Percentiles rank a stretch among this genome's conserved stretches.
These are phyloP conservation scores for Amazona vittata DNA, from an alignment of 2,113 vertebrate genomes.

Conservation along the genomic window DNA sequence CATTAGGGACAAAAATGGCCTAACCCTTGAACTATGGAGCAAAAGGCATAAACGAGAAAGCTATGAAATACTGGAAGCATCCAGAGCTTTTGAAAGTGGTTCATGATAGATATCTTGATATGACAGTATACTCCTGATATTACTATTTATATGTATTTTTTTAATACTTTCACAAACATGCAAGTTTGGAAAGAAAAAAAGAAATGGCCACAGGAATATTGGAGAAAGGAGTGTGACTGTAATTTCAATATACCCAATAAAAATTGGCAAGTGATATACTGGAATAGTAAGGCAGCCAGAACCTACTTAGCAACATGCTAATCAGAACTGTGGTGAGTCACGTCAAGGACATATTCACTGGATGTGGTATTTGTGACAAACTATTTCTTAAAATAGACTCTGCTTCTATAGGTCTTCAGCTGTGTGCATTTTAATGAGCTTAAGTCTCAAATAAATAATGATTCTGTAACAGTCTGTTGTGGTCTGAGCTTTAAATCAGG, in stretches of 20 bases:
- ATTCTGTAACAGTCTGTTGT: neutral
- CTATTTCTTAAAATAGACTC: conserved; percentile 28
- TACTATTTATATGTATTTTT: neutral
- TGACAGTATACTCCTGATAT: neutral
- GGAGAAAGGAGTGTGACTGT: neutral
- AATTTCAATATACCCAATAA: neutral
- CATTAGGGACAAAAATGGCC: neutral
- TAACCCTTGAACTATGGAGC: neutral
- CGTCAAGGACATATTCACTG: conserved; percentile 40
- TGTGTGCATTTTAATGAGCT: neutral
- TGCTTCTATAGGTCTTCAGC: conserved; percentile 14
- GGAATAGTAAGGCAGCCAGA: conserved; percentile 22
- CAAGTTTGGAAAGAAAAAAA: neutral
- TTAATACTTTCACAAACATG: neutral
- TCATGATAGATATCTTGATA: neutral
- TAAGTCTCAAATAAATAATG: conserved; percentile 26
- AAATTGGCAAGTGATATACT: conserved; percentile 15
- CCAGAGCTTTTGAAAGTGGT: neutral
- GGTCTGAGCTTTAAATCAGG: neutral
- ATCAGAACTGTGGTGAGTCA: conserved; percentile 45
- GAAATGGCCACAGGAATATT: neutral
- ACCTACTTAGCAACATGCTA: conserved; percentile 42
- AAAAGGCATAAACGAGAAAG: neutral
- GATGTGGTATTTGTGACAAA: conserved; percentile 44
- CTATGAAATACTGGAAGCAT: neutral